Base-by-base conservation (phyloP, 2,888 invertebrate genomes). In the Cistogaster globosa region DNA sequence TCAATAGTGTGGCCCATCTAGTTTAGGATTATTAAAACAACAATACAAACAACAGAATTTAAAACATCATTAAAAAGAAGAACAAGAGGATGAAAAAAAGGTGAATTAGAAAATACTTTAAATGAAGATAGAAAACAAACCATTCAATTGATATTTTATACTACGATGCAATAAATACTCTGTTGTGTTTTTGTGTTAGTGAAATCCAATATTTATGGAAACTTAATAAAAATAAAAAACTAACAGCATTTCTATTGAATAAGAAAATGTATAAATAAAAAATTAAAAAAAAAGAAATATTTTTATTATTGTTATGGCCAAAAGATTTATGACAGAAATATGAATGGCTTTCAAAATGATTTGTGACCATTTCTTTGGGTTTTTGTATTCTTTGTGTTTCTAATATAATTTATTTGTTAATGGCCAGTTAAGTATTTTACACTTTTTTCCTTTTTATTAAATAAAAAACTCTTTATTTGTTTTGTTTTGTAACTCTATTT, bases 261-360 rank as follows among this genome's bases (percentile, higher is more conserved):
- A 65, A 16, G n/a, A 72, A 32, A 74, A 26, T 38, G 18, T 58
- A 36, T 16, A 22, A 36, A 45, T 4, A 51, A 32, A 20, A 57
- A 60, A 14, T 26, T 4, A 6, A 32, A 32, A 5, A 2, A 32
- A 32, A 32, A 32, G 3, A 32, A 5, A 5, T 32, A 38, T 38
- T 65, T 58, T 53, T 71, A 65, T 78, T 85, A 71, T 85, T 81
- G 74, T 85, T 85, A 74, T 45, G 26, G 3, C 12, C 22, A 22
- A 77, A n/a, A 84, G 84, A 84, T 84, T 84, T 84, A 84, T 85
- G 85, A 82, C 71, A 55, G 55, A 82, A 79, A 79, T 85, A 85
- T 85, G 78, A 85, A 85, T 82, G 82, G 82, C 69, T 82, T 82
- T 85, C 75, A 85, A 82, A 85, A 82, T 85, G 85, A 85, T 85